Evolutionary conservation across 2,888 invertebrate genomes (phyloP), one percentile per base, ranked within the genome.

Genomic region (Himalopsyche anomala): DNA sequence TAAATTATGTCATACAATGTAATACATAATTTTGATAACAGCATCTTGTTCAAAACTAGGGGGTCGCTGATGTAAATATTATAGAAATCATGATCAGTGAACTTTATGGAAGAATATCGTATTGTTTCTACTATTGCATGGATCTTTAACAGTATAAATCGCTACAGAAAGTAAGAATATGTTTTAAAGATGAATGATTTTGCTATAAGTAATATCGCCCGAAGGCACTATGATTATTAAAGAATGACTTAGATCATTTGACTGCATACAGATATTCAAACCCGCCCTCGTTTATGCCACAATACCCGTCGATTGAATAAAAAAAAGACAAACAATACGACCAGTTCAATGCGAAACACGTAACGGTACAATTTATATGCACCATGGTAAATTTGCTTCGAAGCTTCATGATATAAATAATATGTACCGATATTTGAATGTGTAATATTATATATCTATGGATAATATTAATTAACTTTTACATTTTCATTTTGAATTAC

Each of bases 281-380:
- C 80, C 80, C 80, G 80, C 80, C 80, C 80, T 42, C 80, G 12
- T 42, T 80, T 80, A 74, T 74, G 74, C 74, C 74, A 15, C 15
- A 38, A 62, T 74, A 80, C 80, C 51, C 51, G 80, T 45, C 19
- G 42, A 45, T 80, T 80, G 80, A 42, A 80, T 45, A 28, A 80
- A 45, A 80, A 80, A 42, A 40, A 45, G 42, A 45, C 40, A 42
- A 80, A 51, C 42, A 80, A 28, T 51, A 80, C 55, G n/a, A 56
- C 80, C 69, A 80, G 86, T 86, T 86, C 86, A 86, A 86, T 86
- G 86, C 86, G 51, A 38, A 83, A 62, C 42, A 2, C 42, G 51
- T 69, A 54, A 79, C 45, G 28, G 36, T 84, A 80, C 54, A 51
- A 81, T 81, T 82, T 74, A 85, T 85, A 80, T 79, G 82, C 80